These are phyloP conservation scores for Phasianus colchicus DNA, from an alignment of 2,113 vertebrate genomes.

Conservation along the genomic window DNA sequence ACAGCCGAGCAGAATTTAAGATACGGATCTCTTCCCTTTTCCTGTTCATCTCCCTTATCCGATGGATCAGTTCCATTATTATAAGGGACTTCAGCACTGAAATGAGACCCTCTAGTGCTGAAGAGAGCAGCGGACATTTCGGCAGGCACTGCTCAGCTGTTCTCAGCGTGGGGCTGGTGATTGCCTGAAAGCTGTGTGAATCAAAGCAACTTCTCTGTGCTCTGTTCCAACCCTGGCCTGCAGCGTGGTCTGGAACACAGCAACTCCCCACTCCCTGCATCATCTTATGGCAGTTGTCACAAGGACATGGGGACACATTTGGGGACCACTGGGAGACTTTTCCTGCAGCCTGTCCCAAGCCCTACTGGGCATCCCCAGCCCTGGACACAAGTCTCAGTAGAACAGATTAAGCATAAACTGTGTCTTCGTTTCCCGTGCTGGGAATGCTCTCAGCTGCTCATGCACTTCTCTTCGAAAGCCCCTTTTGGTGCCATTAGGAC, in stretches of 20 bases:
- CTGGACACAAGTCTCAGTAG: not conserved
- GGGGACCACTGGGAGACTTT: not conserved
- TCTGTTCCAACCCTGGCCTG: not conserved
- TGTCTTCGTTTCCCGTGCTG: not conserved
- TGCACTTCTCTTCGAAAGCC: not conserved
- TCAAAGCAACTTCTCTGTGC: not conserved
- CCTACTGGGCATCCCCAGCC: not conserved
- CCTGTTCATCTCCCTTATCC: not conserved
- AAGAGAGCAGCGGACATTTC: not conserved
- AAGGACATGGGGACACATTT: not conserved
- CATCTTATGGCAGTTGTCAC: not conserved
- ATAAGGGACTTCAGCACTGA: not conserved
- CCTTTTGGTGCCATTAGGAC: not conserved
- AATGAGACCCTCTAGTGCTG: not conserved
- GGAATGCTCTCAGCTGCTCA: not conserved
- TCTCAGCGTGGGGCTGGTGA: fast-evolving
- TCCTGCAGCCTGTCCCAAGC: not conserved
- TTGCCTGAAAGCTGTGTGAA: not conserved
- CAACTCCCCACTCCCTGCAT: no score
- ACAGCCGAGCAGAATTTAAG: not conserved
- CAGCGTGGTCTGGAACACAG: fast-evolving
- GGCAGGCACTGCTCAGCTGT: fast-evolving
- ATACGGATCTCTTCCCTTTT: not conserved
- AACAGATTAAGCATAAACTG: not conserved
- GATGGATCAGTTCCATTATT: not conserved